Evolutionary conservation across 2,113 vertebrate species (phyloP).

Genomic region (Burhinus oedicnemus): DNA sequence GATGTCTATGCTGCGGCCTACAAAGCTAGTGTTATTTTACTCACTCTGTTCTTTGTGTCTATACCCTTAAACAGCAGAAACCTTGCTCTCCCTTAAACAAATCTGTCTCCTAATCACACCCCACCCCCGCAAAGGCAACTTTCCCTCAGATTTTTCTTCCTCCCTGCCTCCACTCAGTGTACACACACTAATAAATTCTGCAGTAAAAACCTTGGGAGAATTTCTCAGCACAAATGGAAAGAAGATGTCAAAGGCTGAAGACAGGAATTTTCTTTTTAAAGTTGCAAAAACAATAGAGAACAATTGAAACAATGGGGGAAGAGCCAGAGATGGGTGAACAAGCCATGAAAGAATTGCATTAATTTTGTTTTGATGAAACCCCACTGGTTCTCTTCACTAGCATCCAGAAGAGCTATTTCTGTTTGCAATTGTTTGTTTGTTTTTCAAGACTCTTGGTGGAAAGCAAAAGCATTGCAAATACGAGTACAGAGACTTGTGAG

Average conservation of each 20-base stretch:
- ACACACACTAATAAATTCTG: slow-evolving; percentile 20
- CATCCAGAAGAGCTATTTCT: not conserved
- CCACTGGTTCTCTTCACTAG: not conserved
- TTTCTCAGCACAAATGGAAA: slow-evolving; percentile 49
- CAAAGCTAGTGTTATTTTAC: slow-evolving; percentile 50
- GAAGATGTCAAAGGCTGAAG: slow-evolving; percentile 47
- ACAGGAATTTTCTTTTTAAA: slow-evolving; percentile 33
- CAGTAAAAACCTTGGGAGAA: slow-evolving; percentile 28
- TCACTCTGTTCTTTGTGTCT: slow-evolving; percentile 44
- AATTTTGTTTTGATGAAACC: not conserved
- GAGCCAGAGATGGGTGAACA: slow-evolving; percentile 11
- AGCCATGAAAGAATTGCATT: not conserved
- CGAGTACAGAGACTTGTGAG: not conserved
- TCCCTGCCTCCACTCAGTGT: not conserved
- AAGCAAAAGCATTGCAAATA: not conserved
- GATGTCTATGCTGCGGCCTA: not conserved
- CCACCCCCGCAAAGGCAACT: not conserved
- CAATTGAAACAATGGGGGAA: not conserved
- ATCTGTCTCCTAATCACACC: slow-evolving; percentile 30
- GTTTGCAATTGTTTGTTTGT: not conserved
- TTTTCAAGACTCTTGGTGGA: not conserved
- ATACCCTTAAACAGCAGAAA: slow-evolving; percentile 40
- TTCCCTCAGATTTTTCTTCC: not conserved
- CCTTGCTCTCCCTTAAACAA: slow-evolving; percentile 56
- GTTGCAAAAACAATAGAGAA: not conserved